phyloP scores from a whole-genome alignment of 2,113 vertebrate genomes.

The Callocephalon fimbriatum region DNA sequence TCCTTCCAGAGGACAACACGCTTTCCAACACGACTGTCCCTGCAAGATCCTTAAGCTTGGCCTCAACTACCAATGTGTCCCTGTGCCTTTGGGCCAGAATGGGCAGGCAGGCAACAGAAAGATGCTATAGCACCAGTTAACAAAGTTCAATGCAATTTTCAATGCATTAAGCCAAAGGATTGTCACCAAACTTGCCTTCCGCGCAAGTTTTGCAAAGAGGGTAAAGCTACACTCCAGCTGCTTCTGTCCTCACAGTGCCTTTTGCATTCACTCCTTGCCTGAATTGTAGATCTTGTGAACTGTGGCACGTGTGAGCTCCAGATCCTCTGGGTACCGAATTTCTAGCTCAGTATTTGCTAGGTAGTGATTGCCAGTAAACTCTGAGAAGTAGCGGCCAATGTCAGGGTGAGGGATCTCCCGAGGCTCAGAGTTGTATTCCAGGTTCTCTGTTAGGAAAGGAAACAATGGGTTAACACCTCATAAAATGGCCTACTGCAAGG shows the following conservation, averaged over 20 bases:
- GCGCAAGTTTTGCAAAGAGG: slow-evolving; percentile 28
- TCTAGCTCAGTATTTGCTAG: slow-evolving; percentile 90
- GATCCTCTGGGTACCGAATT: slow-evolving; percentile 89
- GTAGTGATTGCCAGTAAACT: slow-evolving; percentile 88
- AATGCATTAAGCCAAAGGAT: slow-evolving; percentile 48
- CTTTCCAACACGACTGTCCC: neutral
- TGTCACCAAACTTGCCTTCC: slow-evolving; percentile 4
- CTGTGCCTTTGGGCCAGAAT: slow-evolving; percentile 16
- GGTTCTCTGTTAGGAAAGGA: slow-evolving; percentile 84
- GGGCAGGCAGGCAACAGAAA: slow-evolving; percentile 5
- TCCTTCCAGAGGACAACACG: neutral
- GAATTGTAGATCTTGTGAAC: slow-evolving; percentile 87
- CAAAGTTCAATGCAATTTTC: slow-evolving; percentile 28
- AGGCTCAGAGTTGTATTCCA: slow-evolving; percentile 89
- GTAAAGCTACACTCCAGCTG: slow-evolving; percentile 58
- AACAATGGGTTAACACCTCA: neutral
- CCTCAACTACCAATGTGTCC: slow-evolving; percentile 1
- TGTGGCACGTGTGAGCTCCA: slow-evolving; percentile 77
- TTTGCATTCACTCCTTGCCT: slow-evolving; percentile 65
- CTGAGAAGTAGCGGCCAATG: slow-evolving; percentile 92
- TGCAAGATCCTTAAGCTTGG: slow-evolving; percentile 40
- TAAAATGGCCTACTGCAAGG: neutral
- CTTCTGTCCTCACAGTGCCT: neutral
- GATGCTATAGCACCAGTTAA: slow-evolving; percentile 25
- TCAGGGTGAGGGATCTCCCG: slow-evolving; percentile 93